These are phyloP conservation scores for Amiota mariae DNA, from an alignment of 2,888 invertebrate species.

Conservation along the genomic window DNA sequence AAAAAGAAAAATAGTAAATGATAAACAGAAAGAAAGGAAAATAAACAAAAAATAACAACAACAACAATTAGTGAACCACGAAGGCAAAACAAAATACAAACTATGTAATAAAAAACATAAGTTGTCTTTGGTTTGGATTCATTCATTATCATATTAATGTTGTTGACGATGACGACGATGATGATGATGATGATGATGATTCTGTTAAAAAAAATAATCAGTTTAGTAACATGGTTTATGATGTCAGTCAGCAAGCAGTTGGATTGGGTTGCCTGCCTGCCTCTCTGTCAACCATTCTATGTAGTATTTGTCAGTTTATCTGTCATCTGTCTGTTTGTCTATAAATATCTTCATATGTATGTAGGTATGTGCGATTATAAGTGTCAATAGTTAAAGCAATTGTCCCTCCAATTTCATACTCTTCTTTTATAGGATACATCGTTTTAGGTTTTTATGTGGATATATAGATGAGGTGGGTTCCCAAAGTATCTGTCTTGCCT, in stretches of 20 bases:
- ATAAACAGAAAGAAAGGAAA: constrained; percentile 15
- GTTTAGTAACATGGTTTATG: constrained; percentile 29
- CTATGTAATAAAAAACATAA: constrained; percentile 1
- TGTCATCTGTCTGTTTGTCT: neutral
- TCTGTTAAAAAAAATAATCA: constrained; percentile 51
- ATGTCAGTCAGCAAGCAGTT: constrained; percentile 14
- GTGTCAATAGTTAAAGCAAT: no score
- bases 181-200: constrained; percentile 39
- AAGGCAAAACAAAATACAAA: neutral
- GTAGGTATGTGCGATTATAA: no score
- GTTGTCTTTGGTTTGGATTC: neutral
- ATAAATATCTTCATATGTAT: no score
- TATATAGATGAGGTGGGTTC: neutral
- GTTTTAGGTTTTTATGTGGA: no score
- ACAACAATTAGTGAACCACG: neutral
- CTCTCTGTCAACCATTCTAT: neutral
- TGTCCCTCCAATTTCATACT: no score
- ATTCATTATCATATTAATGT: constrained; percentile 66
- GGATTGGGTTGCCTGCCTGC: constrained; percentile 15
- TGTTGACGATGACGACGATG: constrained; percentile 47
- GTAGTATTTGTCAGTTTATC: neutral
- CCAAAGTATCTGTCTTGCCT: no score
- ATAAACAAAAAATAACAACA: neutral
- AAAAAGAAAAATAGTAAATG: constrained; percentile 36
- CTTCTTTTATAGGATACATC: neutral